phyloP scores from a whole-genome alignment of 2,797 vertebrate genomes.

The Craterocephalus amniculus region DNA sequence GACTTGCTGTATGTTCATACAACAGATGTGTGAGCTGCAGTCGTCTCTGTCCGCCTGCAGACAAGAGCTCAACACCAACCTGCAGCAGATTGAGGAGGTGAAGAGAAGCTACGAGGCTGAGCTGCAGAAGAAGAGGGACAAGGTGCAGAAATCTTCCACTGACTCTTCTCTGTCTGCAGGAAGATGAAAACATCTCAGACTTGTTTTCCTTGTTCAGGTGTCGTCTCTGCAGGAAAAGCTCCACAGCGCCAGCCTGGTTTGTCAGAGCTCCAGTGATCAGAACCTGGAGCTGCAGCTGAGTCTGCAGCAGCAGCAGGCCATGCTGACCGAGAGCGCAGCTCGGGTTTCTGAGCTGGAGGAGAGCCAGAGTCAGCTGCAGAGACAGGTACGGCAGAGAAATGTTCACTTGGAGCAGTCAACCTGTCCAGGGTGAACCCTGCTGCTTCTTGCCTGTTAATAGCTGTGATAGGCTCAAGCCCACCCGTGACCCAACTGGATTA shows the following conservation, averaged over 20 bases:
- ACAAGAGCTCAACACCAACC: slow-evolving; percentile 84
- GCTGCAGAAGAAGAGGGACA: slow-evolving; percentile 83
- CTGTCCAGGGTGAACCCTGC: no score
- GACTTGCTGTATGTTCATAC: slow-evolving; percentile 19
- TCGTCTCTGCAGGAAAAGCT: slow-evolving; percentile 88
- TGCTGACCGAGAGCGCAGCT: slow-evolving; percentile 90
- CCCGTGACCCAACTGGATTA: no score
- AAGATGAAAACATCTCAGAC: background rate
- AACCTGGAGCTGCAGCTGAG: slow-evolving; percentile 88
- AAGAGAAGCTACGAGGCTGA: slow-evolving; percentile 85
- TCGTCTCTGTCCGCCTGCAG: slow-evolving; percentile 84
- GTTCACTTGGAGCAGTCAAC: no score
- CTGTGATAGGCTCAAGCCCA: no score
- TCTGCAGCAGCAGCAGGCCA: slow-evolving; percentile 90
- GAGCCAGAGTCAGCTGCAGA: slow-evolving; percentile 88
- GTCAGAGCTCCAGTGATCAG: slow-evolving; percentile 85
- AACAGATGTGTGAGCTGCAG: slow-evolving; percentile 87
- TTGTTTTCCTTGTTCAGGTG: slow-evolving; percentile 74
- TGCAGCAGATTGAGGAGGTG: slow-evolving; percentile 85
- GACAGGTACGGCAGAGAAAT: slow-evolving; percentile 82
- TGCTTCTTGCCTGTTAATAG: no score
- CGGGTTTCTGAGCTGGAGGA: slow-evolving; percentile 93
- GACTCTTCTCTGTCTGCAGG: background rate
- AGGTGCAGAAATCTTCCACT: slow-evolving; percentile 74
- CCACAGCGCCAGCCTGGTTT: slow-evolving; percentile 78